A percentile compares a stretch with the other conserved stretches of the same genome.
Conservation (phyloP, 2,113 vertebrate genomes). For the Pelusios castaneus region DNA sequence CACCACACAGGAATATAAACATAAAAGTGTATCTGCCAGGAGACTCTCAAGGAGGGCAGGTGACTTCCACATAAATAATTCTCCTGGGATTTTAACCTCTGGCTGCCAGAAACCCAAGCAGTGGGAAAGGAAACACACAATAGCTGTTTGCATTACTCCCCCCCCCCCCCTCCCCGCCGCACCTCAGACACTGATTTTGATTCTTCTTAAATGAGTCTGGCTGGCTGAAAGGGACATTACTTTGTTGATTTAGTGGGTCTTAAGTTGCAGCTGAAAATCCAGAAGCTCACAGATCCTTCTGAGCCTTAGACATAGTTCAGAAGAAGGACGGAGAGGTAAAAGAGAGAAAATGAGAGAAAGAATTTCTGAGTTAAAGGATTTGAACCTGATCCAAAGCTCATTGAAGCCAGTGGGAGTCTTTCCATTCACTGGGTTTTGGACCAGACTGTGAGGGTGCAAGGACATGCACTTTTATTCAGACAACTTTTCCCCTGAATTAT, state of each 20-base stretch:
- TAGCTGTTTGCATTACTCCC: not conserved
- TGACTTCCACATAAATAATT: not conserved
- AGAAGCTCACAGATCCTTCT: not conserved
- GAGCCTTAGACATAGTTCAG: not conserved
- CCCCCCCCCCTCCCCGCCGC: not conserved
- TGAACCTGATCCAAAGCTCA: not conserved
- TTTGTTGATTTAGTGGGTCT: not conserved
- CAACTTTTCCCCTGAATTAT: not conserved
- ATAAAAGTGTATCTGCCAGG: not conserved
- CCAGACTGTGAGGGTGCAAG: not conserved
- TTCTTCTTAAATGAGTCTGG: not conserved
- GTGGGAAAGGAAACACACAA: not conserved
- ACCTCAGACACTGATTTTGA: not conserved
- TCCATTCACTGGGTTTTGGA: not conserved
- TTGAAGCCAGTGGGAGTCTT: not conserved
- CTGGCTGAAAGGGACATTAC: rapidly evolving
- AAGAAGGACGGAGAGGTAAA: not conserved
- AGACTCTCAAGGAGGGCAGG: not conserved
- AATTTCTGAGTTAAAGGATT: not conserved
- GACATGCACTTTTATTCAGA: not conserved
- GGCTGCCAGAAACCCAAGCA: not conserved
- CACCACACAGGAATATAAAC: not conserved
- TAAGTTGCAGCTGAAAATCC: not conserved
- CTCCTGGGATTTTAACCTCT: not conserved
- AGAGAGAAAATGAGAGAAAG: not conserved